A percentile compares a stretch with the other conserved stretches of the same genome.
Conservation (phyloP, 2,113 vertebrate species). For the Pangasianodon hypophthalmus region DNA sequence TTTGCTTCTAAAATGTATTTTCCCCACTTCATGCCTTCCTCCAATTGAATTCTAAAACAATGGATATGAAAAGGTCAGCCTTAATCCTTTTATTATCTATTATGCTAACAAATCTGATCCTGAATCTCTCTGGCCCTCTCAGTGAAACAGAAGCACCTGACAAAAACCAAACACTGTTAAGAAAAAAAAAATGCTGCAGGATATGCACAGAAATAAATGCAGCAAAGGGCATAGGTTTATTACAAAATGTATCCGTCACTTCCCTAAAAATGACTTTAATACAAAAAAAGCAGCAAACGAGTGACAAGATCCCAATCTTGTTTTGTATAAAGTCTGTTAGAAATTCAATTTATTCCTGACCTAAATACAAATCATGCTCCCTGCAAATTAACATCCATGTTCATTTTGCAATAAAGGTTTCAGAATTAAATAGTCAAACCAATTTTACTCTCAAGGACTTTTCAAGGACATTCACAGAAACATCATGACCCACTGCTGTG, state of each 20-base stretch:
- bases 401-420: background rate
- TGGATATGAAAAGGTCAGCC: slow-evolving; percentile 18
- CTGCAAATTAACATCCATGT: too few species aligned
- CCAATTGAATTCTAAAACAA: slow-evolving; percentile 48
- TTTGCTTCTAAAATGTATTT: slow-evolving; percentile 15
- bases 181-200: background rate
- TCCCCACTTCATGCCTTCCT: slow-evolving; percentile 38
- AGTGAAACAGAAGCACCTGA: background rate
- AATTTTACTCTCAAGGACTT: background rate
- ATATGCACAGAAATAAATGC: background rate
- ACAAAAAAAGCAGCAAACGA: background rate
- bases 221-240: background rate
- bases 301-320: background rate
- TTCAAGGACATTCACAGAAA: background rate
- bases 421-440: background rate
- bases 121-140: background rate
- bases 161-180: background rate
- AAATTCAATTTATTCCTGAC: background rate
- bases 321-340: background rate
- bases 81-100: slow-evolving; percentile 25
- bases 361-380: background rate
- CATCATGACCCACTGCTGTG: background rate
- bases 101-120: slow-evolving; percentile 3
- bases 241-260: background rate
- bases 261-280: background rate